A percentile compares a stretch with the other conserved stretches of the same genome.
These are phyloP conservation scores for Haliclona indistincta DNA, from an alignment of 37 sponge, comb jelly and placozoan species.

Conservation along the genomic window DNA sequence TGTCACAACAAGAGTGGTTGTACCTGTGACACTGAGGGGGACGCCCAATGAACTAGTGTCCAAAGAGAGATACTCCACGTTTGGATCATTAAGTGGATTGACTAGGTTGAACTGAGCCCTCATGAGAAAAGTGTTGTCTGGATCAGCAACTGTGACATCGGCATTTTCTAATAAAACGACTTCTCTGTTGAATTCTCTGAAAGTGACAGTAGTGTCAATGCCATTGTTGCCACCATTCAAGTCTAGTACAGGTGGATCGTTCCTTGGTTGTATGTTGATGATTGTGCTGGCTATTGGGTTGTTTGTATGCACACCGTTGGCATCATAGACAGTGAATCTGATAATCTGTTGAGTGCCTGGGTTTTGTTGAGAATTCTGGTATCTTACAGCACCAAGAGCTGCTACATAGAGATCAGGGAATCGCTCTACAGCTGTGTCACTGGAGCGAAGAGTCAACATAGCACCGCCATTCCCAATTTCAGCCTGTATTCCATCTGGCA, in stretches of 20 bases:
- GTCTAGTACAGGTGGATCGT: conserved; percentile 66
- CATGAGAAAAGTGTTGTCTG: conserved; percentile 36
- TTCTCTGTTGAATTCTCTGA: conserved; percentile 20
- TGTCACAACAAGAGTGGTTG: neutral
- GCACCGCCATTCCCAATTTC: neutral
- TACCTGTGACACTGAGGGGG: neutral
- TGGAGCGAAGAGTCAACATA: neutral
- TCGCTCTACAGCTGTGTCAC: neutral
- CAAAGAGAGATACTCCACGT: conserved; percentile 42
- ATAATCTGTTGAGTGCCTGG: conserved; percentile 19
- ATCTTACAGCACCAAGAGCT: conserved; percentile 41
- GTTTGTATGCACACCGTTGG: neutral
- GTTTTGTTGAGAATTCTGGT: conserved; percentile 30
- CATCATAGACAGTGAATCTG: conserved; percentile 50
- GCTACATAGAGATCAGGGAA: conserved; percentile 32
- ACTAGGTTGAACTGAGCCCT: conserved; percentile 27
- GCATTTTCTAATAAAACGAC: conserved; percentile 20
- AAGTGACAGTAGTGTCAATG: conserved; percentile 12
- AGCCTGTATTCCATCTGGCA: neutral
- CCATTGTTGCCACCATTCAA: conserved; percentile 17
- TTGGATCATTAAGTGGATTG: conserved; percentile 37
- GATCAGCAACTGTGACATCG: conserved; percentile 37
- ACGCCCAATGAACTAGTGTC: neutral
- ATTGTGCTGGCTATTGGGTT: conserved; percentile 36
- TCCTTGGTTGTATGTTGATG: conserved; percentile 46